Conservation (phyloP, 1,140 invertebrate genomes). For the Panagrolaimus sp. region DNA sequence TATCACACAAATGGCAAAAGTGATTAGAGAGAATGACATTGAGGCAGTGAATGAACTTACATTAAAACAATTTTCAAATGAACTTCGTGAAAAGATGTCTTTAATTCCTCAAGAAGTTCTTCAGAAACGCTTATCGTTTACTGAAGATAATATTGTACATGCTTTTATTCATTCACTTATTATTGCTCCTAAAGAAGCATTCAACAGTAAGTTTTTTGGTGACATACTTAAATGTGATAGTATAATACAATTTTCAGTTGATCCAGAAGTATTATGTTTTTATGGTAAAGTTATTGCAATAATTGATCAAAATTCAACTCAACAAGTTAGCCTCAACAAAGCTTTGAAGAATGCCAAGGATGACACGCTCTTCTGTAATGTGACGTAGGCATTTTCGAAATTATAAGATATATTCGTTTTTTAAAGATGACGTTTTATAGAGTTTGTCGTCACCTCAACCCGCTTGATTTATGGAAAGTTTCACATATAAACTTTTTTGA, state of each 20-base stretch:
- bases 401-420: not conserved
- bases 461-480: slow-evolving; percentile 13
- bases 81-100: not conserved
- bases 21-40: not conserved
- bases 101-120: slow-evolving; percentile 8
- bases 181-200: slow-evolving; percentile 5
- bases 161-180: slow-evolving; percentile 15
- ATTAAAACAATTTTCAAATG: slow-evolving; percentile 11
- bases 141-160: slow-evolving; percentile 19
- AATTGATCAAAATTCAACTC: slow-evolving; percentile 22
- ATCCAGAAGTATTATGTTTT: not conserved
- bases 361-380: slow-evolving; percentile 24
- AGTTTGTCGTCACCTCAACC: slow-evolving; percentile 8
- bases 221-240: not conserved
- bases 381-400: slow-evolving; percentile 26
- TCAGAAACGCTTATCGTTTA: slow-evolving; percentile 19
- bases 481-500: slow-evolving; percentile 24
- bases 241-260: slow-evolving; percentile 3
- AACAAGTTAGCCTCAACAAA: slow-evolving; percentile 3
- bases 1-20: not conserved
- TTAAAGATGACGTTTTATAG: slow-evolving; percentile 15
- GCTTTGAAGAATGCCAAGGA: slow-evolving; percentile 1
- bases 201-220: not conserved
- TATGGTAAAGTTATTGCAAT: slow-evolving; percentile 25
- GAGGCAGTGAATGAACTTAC: not conserved